Percentiles rank a stretch among this genome's conserved stretches.
Evolutionary conservation across 1,140 invertebrate genomes (phyloP).

Genomic region (Neomicropteryx cornuta): DNA sequence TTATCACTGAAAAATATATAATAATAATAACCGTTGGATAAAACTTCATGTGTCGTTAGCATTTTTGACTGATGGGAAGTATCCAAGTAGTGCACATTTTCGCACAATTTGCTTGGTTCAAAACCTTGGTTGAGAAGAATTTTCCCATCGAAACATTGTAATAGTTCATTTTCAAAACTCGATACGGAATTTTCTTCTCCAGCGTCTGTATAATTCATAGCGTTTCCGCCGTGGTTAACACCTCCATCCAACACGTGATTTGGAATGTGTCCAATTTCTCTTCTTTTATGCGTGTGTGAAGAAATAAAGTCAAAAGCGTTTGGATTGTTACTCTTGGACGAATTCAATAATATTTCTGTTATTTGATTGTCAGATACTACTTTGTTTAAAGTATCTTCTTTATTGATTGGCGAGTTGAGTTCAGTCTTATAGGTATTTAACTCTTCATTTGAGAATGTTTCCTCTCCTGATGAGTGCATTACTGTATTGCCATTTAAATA

Average conservation of each 20-base stretch:
- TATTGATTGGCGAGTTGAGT: no score
- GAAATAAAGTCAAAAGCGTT: no score
- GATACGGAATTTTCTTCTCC: slow-evolving; percentile 54
- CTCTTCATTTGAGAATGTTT: no score
- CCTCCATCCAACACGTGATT: slow-evolving; percentile 56
- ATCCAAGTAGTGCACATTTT: slow-evolving; percentile 53
- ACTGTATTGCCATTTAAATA: slow-evolving; percentile 15
- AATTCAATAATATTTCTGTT: no score
- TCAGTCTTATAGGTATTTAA: no score
- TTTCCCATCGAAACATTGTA: slow-evolving; percentile 60
- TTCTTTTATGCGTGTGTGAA: slow-evolving; percentile 2
- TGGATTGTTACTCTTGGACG: no score
- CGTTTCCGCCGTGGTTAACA: slow-evolving; percentile 63
- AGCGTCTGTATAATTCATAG: slow-evolving; percentile 40
- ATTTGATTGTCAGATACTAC: no score
- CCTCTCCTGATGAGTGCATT: no score
- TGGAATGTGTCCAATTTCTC: slow-evolving; percentile 35
- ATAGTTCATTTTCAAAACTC: slow-evolving; percentile 64
- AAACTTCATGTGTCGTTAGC: slow-evolving; percentile 53
- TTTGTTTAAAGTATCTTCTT: no score
- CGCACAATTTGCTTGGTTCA: slow-evolving; percentile 51
- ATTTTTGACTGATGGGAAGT: slow-evolving; percentile 48
- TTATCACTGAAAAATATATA: slow-evolving; percentile 82
- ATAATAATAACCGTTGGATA: slow-evolving; percentile 69
- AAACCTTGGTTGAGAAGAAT: slow-evolving; percentile 59